These are phyloP conservation scores for Drosophila guanche DNA, from an alignment of 1,140 invertebrate genomes.

Conservation along the genomic window DNA sequence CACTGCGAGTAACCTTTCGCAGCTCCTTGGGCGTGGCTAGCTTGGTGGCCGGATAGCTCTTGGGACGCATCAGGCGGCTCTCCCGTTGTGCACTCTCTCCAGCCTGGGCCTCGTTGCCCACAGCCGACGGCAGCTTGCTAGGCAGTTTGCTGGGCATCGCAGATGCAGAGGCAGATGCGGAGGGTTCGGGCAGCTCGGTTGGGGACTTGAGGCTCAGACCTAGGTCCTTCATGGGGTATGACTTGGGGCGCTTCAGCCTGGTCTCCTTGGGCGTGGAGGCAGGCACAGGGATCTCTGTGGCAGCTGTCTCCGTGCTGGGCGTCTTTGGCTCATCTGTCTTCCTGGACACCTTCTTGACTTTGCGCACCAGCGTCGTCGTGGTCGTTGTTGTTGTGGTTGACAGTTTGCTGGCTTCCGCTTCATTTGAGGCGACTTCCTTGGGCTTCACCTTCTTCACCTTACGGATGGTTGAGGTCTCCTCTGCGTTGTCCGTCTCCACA, in stretches of 20 bases:
- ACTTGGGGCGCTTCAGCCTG: slow-evolving; percentile 86
- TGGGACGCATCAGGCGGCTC: slow-evolving; percentile 78
- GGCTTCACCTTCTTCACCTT: slow-evolving; percentile 73
- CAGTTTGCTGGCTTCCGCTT: neutral
- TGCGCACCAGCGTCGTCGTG: slow-evolving; percentile 60
- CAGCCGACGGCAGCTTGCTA: slow-evolving; percentile 31
- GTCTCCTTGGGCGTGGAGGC: slow-evolving; percentile 83
- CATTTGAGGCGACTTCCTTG: slow-evolving; percentile 51
- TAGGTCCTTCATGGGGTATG: slow-evolving; percentile 83
- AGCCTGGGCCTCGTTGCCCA: neutral
- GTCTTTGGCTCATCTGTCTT: slow-evolving; percentile 52
- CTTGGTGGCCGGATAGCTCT: slow-evolving; percentile 85
- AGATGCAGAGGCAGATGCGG: neutral
- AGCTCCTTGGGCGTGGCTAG: slow-evolving; percentile 77
- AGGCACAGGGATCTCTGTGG: neutral
- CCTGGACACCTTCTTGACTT: slow-evolving; percentile 72
- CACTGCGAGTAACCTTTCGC: slow-evolving; percentile 65
- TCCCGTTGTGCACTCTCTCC: slow-evolving; percentile 39
- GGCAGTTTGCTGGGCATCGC: slow-evolving; percentile 44
- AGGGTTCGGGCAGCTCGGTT: slow-evolving; percentile 13
- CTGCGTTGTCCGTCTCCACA: slow-evolving; percentile 29
- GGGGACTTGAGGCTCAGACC: slow-evolving; percentile 45
- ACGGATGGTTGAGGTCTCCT: slow-evolving; percentile 76
- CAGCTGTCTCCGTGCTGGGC: neutral
- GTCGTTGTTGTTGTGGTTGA: slow-evolving; percentile 30